Evolutionary conservation across 37 sponge, comb jelly and placozoan species (phyloP), one percentile per base, ranked within the genome.

Genomic region (Oopsacas minuta): DNA sequence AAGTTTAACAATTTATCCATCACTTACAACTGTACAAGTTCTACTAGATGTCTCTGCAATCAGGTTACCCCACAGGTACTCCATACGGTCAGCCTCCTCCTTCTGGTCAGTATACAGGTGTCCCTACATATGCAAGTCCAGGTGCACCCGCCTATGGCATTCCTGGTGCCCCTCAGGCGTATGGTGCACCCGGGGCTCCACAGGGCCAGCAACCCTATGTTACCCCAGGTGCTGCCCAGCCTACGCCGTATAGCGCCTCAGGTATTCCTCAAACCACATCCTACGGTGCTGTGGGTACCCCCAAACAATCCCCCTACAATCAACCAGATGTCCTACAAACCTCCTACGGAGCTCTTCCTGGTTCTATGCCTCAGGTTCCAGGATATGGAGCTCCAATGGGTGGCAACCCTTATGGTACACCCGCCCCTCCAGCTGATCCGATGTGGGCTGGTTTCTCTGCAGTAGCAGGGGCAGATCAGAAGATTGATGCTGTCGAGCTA

Each of bases 401-500:
- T 34, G 75, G 28, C 17, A 15, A 75, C 8, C 85, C 85, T 36
- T 39, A 51, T 52, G 85, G 85, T 20, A 17, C 86, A 23, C 86
- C 83, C 12, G 39, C 86, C 28, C 86, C 86, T 22, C 5, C 39
- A 1, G 86, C 53, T 85, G 95, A 94, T 81, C 95, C 95, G 10
- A 83, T 94, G 38, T 92, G 87, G 87, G 85, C 83, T 34, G 90
- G 84, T 81, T 94, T 94, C 88, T 82, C 86, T 1, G 86, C 84
- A 1, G 93, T 94, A 38, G 95, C 95, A 52, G 95, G 95, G 52
- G 83, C 83, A 15, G 95, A 94, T 85, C 88, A 88, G 22, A 93
- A 94, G 82, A 94, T 94, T 46, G 95, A 94, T 89, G 88, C 95
- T 30, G 82, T 83, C 5, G 95, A 94, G 86, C 85, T 94, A 49